Conservation (phyloP, 2,888 invertebrate genomes). For the Drosophila yooni region DNA sequence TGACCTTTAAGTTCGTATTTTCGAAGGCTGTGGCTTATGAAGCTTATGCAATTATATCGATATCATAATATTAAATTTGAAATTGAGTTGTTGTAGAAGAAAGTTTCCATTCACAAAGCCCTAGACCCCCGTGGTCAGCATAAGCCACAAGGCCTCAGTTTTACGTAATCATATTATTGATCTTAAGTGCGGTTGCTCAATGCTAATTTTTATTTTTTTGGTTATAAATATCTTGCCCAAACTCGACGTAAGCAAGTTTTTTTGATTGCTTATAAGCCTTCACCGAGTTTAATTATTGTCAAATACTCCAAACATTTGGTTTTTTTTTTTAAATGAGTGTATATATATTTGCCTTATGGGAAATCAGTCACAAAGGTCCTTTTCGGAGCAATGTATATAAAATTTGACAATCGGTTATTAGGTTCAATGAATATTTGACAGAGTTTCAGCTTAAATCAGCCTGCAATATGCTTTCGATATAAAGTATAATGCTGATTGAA, state of each 20-base stretch:
- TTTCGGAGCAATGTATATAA: neutral
- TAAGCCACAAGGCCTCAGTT: neutral
- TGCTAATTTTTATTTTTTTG: neutral
- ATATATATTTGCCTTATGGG: neutral
- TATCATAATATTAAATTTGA: neutral
- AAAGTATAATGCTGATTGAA: neutral
- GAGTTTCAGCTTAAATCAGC: neutral
- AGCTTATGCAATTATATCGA: neutral
- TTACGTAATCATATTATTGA: neutral
- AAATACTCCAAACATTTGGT: neutral
- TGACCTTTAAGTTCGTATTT: neutral
- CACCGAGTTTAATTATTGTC: neutral
- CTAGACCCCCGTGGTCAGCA: neutral
- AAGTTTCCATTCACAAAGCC: neutral
- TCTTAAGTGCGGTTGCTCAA: neutral
- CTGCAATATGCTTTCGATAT: neutral
- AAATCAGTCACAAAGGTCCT: neutral
- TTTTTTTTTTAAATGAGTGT: neutral
- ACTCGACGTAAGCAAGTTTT: neutral
- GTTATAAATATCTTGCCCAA: neutral
- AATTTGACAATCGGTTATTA: neutral
- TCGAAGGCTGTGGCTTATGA: neutral
- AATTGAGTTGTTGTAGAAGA: neutral
- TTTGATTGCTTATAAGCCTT: neutral
- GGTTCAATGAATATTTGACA: neutral